Evolutionary conservation across 1,140 invertebrate genomes (phyloP).

Genomic region (Scaptomyza pallida): DNA sequence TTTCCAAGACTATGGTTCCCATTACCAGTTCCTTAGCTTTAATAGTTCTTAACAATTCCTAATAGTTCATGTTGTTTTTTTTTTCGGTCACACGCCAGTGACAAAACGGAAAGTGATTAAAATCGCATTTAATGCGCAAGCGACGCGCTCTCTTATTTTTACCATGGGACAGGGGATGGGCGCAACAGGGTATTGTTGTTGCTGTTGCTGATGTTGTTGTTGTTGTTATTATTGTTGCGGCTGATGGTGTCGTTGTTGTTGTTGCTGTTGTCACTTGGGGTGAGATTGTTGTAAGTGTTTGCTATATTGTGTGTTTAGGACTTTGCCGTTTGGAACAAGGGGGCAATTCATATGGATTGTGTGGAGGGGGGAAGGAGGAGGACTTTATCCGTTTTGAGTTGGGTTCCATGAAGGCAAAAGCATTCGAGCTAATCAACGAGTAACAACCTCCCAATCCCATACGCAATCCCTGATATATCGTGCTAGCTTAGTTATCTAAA

Average conservation of each 20-base stretch:
- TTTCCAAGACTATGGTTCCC: too few relatives aligned
- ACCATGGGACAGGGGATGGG: constrained; percentile 7
- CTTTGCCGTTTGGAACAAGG: not conserved
- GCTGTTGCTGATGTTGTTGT: constrained; percentile 11
- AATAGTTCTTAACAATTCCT: constrained; percentile 9
- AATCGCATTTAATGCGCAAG: constrained; percentile 76
- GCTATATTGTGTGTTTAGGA: constrained; percentile 55
- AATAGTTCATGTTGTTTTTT: too few relatives aligned
- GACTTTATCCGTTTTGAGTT: constrained; percentile 34
- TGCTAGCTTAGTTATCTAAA: constrained; percentile 16
- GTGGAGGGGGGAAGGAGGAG: not conserved
- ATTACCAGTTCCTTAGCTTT: not conserved
- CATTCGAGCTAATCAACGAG: constrained; percentile 63
- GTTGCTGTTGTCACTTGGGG: constrained; percentile 16
- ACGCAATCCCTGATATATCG: constrained; percentile 20
- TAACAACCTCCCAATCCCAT: constrained; percentile 35
- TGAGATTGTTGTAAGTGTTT: constrained; percentile 18
- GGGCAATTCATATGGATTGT: not conserved
- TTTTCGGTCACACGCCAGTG: constrained; percentile 45
- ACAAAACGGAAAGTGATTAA: constrained; percentile 81
- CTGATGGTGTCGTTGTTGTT: constrained; percentile 4
- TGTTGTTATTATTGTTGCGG: constrained; percentile 24
- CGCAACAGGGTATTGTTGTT: constrained; percentile 26
- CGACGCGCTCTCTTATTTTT: constrained; percentile 28
- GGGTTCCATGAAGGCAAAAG: constrained; percentile 11